These are phyloP conservation scores for Hypomecis punctinalis DNA, from an alignment of 2,888 invertebrate species.

Conservation along the genomic window DNA sequence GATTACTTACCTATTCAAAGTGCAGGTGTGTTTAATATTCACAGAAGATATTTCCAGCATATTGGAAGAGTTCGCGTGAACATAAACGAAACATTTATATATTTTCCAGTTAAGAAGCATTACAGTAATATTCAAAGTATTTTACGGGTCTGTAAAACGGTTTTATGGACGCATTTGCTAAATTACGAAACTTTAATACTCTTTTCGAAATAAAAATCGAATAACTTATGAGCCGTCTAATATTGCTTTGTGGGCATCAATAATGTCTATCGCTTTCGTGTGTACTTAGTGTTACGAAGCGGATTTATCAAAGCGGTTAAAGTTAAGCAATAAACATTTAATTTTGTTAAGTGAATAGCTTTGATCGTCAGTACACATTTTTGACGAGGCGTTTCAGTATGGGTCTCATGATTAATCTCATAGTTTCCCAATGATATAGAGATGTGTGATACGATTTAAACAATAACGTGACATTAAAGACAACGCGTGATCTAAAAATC, in stretches of 20 bases:
- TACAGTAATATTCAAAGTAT: slow-evolving; percentile 44
- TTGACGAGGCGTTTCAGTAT: too few relatives aligned
- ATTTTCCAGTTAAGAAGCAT: slow-evolving; percentile 36
- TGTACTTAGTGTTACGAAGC: background rate
- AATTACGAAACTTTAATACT: slow-evolving; percentile 45
- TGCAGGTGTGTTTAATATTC: background rate
- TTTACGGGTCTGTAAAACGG: slow-evolving; percentile 44
- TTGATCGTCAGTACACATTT: too few relatives aligned
- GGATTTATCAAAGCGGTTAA: background rate
- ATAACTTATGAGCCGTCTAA: slow-evolving; percentile 16
- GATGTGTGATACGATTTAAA: too few relatives aligned
- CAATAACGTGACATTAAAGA: too few relatives aligned
- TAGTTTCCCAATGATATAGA: too few relatives aligned
- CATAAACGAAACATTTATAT: slow-evolving; percentile 23
- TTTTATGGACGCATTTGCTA: slow-evolving; percentile 44
- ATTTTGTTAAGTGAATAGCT: too few relatives aligned
- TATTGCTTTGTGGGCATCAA: slow-evolving; percentile 9
- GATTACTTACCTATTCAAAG: background rate
- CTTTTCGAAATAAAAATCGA: slow-evolving; percentile 36
- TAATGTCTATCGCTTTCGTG: background rate
- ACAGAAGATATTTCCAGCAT: slow-evolving; percentile 3
- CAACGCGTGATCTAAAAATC: too few relatives aligned
- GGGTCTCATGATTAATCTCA: too few relatives aligned
- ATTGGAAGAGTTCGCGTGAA: slow-evolving; percentile 13
- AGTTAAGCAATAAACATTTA: too few relatives aligned